Conservation (phyloP, 2,888 invertebrate genomes). For the Acronicta aceris region DNA sequence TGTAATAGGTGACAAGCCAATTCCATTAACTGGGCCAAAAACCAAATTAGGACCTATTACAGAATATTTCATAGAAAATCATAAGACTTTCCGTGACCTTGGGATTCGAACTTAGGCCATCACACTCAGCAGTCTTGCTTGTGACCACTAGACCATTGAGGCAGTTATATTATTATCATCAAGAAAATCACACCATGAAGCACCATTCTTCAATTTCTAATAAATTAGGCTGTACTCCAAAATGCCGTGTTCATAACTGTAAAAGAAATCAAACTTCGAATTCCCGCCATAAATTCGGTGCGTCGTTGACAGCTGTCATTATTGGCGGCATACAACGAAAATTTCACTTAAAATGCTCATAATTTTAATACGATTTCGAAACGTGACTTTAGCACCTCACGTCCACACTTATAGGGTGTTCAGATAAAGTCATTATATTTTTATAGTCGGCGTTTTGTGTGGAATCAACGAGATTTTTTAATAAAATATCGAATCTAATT, state of each 20-base stretch:
- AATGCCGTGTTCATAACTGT: slow-evolving; percentile 26
- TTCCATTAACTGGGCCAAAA: too few relatives aligned
- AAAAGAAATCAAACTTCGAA: slow-evolving; percentile 41
- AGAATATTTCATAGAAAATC: too few relatives aligned
- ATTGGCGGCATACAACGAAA: slow-evolving; percentile 54
- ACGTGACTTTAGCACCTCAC: slow-evolving; percentile 84
- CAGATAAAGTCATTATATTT: slow-evolving; percentile 38
- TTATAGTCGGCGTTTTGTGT: slow-evolving; percentile 21
- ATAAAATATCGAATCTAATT: slow-evolving; percentile 9
- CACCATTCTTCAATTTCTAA: slow-evolving; percentile 20
- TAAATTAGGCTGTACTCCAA: slow-evolving; percentile 5
- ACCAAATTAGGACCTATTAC: too few relatives aligned
- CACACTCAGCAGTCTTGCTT: too few relatives aligned
- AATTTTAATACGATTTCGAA: slow-evolving; percentile 84
- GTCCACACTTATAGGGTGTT: slow-evolving; percentile 60
- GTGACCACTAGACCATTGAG: too few relatives aligned
- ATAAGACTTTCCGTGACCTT: too few relatives aligned
- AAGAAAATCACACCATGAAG: too few relatives aligned
- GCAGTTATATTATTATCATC: too few relatives aligned
- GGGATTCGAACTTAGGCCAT: too few relatives aligned
- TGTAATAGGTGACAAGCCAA: too few relatives aligned
- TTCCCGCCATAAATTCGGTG: slow-evolving; percentile 63
- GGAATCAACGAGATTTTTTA: slow-evolving; percentile 10
- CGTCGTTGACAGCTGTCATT: slow-evolving; percentile 67
- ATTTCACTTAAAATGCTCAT: slow-evolving; percentile 74